Evolutionary conservation across 2,797 vertebrate species (phyloP).

Genomic region (Parauchenoglanis ngamensis): DNA sequence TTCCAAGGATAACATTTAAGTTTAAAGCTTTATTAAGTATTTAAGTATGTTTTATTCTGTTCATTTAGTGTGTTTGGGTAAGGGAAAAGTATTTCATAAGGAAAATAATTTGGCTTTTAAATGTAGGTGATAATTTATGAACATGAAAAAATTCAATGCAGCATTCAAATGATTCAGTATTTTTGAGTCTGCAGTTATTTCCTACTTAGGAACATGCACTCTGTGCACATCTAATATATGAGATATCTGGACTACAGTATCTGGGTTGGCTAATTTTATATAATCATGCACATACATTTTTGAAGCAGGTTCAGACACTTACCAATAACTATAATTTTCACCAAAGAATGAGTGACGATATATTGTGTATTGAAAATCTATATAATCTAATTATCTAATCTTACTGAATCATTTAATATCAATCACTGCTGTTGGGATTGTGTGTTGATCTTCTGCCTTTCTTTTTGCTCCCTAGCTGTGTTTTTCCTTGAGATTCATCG

Average conservation of each 20-base stretch:
- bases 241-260: too few species aligned
- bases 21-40: not conserved
- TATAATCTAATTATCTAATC: not conserved
- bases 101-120: not conserved
- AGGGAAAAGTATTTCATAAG: not conserved
- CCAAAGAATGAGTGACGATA: not conserved
- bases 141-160: not conserved
- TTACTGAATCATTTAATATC: not conserved
- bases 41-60: not conserved
- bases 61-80: not conserved
- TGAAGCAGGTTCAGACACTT: not conserved
- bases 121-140: not conserved
- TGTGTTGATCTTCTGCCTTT: not conserved
- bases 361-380: not conserved
- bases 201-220: not conserved
- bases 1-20: not conserved
- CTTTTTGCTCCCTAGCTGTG: conserved; percentile 47
- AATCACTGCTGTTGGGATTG: not conserved
- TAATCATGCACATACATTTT: not conserved
- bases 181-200: not conserved
- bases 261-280: not conserved
- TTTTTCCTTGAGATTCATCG: conserved; percentile 9
- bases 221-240: not conserved
- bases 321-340: not conserved
- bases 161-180: not conserved